phyloP scores from a whole-genome alignment of 2,797 vertebrate genomes.

The Molossus molossus region DNA sequence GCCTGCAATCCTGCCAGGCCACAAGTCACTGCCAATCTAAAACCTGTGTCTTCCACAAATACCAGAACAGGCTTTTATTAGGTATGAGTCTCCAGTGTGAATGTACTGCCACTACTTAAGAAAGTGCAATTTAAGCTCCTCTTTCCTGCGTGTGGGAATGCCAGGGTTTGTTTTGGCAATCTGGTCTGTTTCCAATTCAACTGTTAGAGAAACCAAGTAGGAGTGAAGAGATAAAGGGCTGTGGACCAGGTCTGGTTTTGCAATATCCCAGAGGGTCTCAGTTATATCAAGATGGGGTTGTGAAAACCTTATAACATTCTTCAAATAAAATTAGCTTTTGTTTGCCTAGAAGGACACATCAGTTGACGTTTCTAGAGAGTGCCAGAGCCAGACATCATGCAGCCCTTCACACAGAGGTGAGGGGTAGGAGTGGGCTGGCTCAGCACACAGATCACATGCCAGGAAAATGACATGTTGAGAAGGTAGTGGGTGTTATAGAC shows the following conservation, averaged over 20 bases:
- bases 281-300: neutral
- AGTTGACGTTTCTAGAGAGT: neutral
- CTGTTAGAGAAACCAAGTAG: conserved; percentile 77
- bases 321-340: neutral
- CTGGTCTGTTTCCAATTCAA: conserved; percentile 76
- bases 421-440: neutral
- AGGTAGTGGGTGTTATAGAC: neutral
- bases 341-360: neutral
- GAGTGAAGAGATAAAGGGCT: conserved; percentile 67
- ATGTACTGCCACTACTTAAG: conserved; percentile 57
- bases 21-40: conserved; percentile 56
- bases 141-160: conserved; percentile 78
- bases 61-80: conserved; percentile 71
- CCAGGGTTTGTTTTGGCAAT: conserved; percentile 80
- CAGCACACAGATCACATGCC: neutral
- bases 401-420: neutral
- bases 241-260: conserved; percentile 3
- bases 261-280: conserved; percentile 31
- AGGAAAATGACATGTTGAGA: neutral
- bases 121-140: conserved; percentile 79
- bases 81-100: conserved; percentile 73
- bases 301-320: conserved; percentile 50
- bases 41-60: conserved; percentile 59
- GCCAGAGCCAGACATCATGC: fast-evolving
- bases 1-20: conserved; percentile 35